Base-by-base conservation (phyloP, 2,113 vertebrate species). In the Gopherus evgoodei region DNA sequence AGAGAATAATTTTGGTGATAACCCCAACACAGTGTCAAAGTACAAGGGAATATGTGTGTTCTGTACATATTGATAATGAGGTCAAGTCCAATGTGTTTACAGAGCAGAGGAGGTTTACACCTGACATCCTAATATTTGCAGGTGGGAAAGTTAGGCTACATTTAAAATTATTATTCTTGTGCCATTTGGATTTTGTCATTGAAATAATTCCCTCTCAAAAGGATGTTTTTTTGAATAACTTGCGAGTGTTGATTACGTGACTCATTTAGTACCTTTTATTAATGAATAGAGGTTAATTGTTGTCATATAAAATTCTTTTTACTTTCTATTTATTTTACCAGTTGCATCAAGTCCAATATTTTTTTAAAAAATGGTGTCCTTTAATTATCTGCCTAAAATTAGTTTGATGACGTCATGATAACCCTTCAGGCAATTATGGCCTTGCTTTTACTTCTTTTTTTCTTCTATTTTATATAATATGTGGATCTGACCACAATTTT, bases 1-100 rank as follows among this genome's bases (percentile, higher is more conserved):
- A 97, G 90, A 86, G 91, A 96, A 93, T 89, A 94, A 94, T 88
- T 89, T 75, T 47, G 62, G 93, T 95, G 97, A 96, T 96, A 96
- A 90, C 88, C 92, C 93, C 95, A 97, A 97, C 94, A 96, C 94
- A 96, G 96, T 97, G 94, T 93, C 92, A 97, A 84, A 91, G 93
- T 93, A 96, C 87, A 94, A 95, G 93, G 88, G 94, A 95, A 96
- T 95, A 85, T 38, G 81, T 90, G 94, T 81, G 79, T 86, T 97
- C 91, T 94, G 88, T 94, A 87, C 50, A 76, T 88, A 62, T 86
- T 95, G 96, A 95, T 94, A 96, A 88, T 86, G 82, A 93, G 85
- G 82, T 29, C 85, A 97, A 89, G 88, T 87, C 92, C 91, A 93
- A 81, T 79, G 87, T 94, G 83, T 93, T 93, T 89, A 59, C 90